These are phyloP conservation scores for Mus caroli DNA, from an alignment of 2,797 vertebrate genomes.

Conservation along the genomic window DNA sequence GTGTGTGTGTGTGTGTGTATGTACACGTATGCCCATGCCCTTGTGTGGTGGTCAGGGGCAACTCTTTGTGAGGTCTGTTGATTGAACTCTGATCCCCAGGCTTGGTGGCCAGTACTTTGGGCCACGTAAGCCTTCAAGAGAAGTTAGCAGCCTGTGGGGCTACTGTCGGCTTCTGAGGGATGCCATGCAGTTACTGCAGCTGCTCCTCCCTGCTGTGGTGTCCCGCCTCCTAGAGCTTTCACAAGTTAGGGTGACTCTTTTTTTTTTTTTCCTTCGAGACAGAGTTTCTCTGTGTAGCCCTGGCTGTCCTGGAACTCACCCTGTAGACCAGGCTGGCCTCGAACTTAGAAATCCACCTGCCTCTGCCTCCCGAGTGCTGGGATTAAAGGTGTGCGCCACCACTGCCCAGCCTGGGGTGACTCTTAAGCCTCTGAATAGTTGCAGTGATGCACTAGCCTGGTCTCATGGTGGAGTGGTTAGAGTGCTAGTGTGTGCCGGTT, in stretches of 20 bases:
- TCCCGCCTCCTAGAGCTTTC: conserved; percentile 6
- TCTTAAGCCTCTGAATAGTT: background rate
- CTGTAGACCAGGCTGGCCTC: too few species aligned
- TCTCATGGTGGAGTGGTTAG: background rate
- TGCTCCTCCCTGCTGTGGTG: background rate
- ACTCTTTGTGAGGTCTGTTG: background rate
- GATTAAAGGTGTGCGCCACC: too few species aligned
- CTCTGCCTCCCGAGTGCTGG: too few species aligned
- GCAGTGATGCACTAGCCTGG: background rate
- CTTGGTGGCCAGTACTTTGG: background rate
- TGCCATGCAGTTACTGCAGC: background rate
- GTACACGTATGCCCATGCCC: too few species aligned
- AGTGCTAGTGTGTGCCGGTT: conserved; percentile 48
- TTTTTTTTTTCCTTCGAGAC: too few species aligned
- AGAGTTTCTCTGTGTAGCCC: too few species aligned
- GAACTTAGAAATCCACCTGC: too few species aligned
- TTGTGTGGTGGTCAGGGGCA: background rate
- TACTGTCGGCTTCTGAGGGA: conserved; percentile 48
- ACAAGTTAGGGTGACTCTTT: background rate
- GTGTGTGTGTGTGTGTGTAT: background rate
- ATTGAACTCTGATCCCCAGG: background rate
- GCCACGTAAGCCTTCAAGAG: background rate
- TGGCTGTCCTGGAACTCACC: too few species aligned
- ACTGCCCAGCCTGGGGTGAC: too few species aligned
- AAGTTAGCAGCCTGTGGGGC: background rate